phyloP scores from a whole-genome alignment of 2,888 invertebrate genomes.

The Limnephilus marmoratus region DNA sequence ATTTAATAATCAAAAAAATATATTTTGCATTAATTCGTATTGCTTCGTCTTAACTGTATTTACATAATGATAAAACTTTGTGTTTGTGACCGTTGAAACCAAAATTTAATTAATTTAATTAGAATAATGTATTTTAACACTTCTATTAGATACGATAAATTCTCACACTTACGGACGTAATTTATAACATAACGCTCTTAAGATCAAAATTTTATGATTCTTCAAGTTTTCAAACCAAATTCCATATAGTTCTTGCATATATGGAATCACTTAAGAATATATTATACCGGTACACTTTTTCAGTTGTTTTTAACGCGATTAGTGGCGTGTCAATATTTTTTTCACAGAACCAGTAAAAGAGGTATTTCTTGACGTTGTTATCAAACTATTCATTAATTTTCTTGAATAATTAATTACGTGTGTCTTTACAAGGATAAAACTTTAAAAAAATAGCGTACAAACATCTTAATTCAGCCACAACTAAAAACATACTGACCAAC shows the following conservation, averaged over 20 bases:
- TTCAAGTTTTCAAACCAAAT: not conserved
- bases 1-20: too few species aligned
- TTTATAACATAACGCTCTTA: not conserved
- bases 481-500: conserved; percentile 23
- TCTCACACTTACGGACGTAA: not conserved
- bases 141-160: not conserved
- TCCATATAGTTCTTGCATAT: not conserved
- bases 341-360: not conserved
- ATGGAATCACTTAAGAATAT: too few species aligned
- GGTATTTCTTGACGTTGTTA: not conserved
- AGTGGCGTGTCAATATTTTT: not conserved
- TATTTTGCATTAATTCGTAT: too few species aligned
- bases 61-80: not conserved
- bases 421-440: not conserved
- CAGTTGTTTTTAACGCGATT: not conserved
- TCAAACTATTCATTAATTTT: not conserved
- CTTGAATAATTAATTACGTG: not conserved
- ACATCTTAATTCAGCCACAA: not conserved
- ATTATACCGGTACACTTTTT: not conserved
- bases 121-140: not conserved
- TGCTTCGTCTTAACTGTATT: not conserved
- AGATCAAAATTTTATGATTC: not conserved
- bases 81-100: too few species aligned
- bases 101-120: too few species aligned
- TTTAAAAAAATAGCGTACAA: not conserved